Percentiles rank a stretch among this genome's conserved stretches.
Conservation (phyloP, 2,797 vertebrate species). For the Helostoma temminkii region DNA sequence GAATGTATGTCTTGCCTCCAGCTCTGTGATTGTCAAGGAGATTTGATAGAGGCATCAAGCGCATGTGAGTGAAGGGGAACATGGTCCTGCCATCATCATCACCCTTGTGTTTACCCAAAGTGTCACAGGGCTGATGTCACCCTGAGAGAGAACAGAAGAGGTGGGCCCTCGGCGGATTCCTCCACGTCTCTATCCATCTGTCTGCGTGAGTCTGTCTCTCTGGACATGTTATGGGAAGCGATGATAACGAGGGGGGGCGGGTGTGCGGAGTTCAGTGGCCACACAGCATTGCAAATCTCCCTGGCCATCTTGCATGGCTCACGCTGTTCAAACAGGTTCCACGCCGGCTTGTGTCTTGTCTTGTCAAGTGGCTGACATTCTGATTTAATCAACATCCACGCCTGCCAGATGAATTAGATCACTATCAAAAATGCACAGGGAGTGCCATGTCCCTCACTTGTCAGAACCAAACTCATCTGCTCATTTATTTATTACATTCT, state of each 20-base stretch:
- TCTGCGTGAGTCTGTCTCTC: conserved; percentile 60
- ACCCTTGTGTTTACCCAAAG: conserved; percentile 65
- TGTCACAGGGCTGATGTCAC: conserved; percentile 74
- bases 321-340: conserved; percentile 85
- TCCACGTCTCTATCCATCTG: conserved; percentile 31
- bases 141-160: conserved; percentile 64
- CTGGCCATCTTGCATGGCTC: conserved; percentile 75
- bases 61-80: conserved; percentile 67
- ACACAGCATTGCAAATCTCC: conserved; percentile 77
- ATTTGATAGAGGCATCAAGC: conserved; percentile 70
- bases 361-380: conserved; percentile 88
- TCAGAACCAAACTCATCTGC: conserved; percentile 85
- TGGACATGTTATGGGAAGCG: conserved; percentile 69
- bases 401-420: conserved; percentile 89
- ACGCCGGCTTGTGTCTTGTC: conserved; percentile 83
- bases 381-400: conserved; percentile 89
- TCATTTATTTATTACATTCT: conserved; percentile 85
- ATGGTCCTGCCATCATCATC: conserved; percentile 49
- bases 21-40: conserved; percentile 68
- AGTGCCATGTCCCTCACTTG: conserved; percentile 85
- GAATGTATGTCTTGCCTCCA: conserved; percentile 62
- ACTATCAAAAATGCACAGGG: conserved; percentile 87
- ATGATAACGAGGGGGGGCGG: conserved; percentile 70
- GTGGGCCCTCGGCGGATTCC: conserved; percentile 54
- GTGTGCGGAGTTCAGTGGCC: conserved; percentile 59